Base-by-base conservation (phyloP, 2,888 invertebrate species). In the Endomychus coccineus region DNA sequence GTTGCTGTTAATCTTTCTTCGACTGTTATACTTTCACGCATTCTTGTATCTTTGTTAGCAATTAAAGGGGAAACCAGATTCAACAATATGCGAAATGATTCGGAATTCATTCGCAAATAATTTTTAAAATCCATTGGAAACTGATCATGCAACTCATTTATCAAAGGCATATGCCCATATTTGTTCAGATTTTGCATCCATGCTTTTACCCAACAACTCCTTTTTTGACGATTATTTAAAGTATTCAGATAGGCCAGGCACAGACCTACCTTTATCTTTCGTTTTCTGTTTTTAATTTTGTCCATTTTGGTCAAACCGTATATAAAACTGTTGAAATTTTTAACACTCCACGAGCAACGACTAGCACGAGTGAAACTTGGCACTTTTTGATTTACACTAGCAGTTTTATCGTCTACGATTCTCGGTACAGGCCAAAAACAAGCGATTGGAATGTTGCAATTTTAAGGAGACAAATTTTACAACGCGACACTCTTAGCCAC, bases 311-410 rank as follows among this genome's bases (percentile, higher is more conserved):
- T 19, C 14, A 31, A 31, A 31, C 14, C 31, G 17, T 31, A n/a
- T 31, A 10, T 31, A 31, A 31, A 31, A 31, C 31, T 31, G 31
- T 31, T 31, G 31, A 31, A 31, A 31, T 11, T 31, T 31, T 31
- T 19, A 31, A 31, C n/a, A 31, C 21, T 31, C 31, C 31, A 31
- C 31, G 31, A 14, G 31, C 31, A 15, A 31, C 21, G 31, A 31
- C n/a, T 31, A 17, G 14, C 31, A 17, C 31, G 31, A 15, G 31
- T 15, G 19, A 31, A 31, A 31, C 17, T 31, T 31, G 31, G 17
- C 31, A 13, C 13, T 15, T 31, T 31, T 31, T 19, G 13, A 31
- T 31, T 31, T 31, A 31, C 17, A 31, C 13, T 31, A 13, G 12
- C 31, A 31, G 16, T 14, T 31, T 31, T 31, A 31, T 31, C 31